Conservation (phyloP, 2,113 vertebrate species). For the Eira barbara region DNA sequence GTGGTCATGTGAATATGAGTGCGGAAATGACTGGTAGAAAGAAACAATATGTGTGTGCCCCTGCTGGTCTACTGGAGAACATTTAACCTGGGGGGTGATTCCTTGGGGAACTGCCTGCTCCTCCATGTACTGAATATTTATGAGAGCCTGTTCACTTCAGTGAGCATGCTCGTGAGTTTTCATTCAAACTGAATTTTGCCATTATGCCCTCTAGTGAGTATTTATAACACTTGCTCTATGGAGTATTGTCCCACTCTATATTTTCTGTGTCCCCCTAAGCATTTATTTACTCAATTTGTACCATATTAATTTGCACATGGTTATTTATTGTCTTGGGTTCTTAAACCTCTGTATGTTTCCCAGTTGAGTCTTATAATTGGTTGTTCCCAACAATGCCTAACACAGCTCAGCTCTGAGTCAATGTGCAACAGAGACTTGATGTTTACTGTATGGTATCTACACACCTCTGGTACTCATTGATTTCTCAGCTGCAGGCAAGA, state of each 20-base stretch:
- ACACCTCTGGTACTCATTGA: rapidly evolving
- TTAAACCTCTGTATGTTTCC: not conserved
- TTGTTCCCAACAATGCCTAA: not conserved
- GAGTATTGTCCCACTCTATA: not conserved
- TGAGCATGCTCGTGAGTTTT: not conserved
- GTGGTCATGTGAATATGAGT: not conserved
- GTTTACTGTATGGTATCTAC: too few species aligned
- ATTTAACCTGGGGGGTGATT: not conserved
- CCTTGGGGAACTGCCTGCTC: not conserved
- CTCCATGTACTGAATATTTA: not conserved
- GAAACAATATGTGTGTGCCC: rapidly evolving
- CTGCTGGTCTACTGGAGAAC: rapidly evolving
- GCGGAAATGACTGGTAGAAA: not conserved
- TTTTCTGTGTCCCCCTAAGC: conserved; percentile 21
- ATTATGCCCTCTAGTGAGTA: not conserved
- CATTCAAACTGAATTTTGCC: not conserved
- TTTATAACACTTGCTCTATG: conserved; percentile 25
- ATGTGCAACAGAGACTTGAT: rapidly evolving
- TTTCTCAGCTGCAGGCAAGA: not conserved
- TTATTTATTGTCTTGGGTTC: conserved; percentile 10
- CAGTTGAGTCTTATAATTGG: not conserved
- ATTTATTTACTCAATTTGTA: conserved; percentile 40
- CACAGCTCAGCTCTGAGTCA: not conserved
- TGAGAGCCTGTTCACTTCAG: not conserved
- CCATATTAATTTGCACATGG: conserved; percentile 36